These are phyloP conservation scores for Orthonychiurus folsomi DNA, from an alignment of 2,888 invertebrate genomes.

Conservation along the genomic window DNA sequence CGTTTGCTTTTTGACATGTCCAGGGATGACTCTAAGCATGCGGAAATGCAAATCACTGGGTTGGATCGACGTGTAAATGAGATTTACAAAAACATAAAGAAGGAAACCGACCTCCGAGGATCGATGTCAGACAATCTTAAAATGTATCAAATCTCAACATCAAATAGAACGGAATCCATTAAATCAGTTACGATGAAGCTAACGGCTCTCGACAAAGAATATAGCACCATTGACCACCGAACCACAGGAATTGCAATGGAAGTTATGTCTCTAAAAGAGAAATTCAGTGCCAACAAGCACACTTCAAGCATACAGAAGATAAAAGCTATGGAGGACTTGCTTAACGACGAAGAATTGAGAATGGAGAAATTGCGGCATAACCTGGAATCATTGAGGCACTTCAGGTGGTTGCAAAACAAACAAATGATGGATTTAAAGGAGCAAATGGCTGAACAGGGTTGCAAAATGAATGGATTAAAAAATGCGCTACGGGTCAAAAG, in stretches of 20 bases:
- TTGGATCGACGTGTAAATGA: not conserved
- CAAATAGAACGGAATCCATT: not conserved
- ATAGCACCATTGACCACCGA: slow-evolving; percentile 8
- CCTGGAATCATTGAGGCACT: slow-evolving; percentile 44
- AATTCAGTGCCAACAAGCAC: not conserved
- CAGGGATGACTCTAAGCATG: not conserved
- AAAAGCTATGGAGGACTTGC: slow-evolving; percentile 45
- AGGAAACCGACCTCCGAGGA: not conserved
- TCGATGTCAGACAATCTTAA: slow-evolving; percentile 11
- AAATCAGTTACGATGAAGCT: slow-evolving; percentile 12
- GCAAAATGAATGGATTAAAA: too few species aligned
- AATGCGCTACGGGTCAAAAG: too few species aligned
- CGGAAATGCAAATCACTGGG: not conserved
- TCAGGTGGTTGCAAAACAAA: slow-evolving; percentile 42
- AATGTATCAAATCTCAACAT: slow-evolving; percentile 11
- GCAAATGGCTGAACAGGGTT: too few species aligned
- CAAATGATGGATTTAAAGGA: too few species aligned
- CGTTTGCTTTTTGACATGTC: not conserved
- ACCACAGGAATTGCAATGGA: slow-evolving; percentile 11
- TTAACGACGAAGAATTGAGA: slow-evolving; percentile 43
- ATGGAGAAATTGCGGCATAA: slow-evolving; percentile 41
- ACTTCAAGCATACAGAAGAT: not conserved
- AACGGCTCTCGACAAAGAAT: slow-evolving; percentile 10
- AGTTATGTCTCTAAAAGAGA: slow-evolving; percentile 7
- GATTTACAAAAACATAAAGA: not conserved